These are phyloP conservation scores for Taxidea taxus DNA, from an alignment of 2,113 vertebrate genomes.

Conservation along the genomic window DNA sequence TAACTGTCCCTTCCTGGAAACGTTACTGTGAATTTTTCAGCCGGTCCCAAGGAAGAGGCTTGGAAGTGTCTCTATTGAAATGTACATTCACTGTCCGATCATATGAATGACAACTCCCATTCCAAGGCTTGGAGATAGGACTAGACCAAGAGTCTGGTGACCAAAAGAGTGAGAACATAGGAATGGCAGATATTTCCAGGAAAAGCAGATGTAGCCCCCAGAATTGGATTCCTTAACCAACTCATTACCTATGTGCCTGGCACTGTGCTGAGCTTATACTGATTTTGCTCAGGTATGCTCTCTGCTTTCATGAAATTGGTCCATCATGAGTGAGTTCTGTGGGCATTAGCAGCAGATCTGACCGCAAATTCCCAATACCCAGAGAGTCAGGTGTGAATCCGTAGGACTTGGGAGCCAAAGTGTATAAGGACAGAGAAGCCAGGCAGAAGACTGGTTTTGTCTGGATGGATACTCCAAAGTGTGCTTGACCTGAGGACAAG, in stretches of 20 bases:
- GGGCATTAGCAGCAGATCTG: neutral
- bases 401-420: neutral
- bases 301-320: neutral
- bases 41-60: neutral
- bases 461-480: neutral
- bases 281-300: neutral
- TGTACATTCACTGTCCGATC: neutral
- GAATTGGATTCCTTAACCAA: neutral
- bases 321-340: neutral
- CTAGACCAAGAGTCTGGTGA: neutral
- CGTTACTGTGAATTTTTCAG: neutral
- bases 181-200: neutral
- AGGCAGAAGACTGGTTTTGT: neutral
- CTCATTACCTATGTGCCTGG: neutral
- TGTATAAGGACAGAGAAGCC: neutral
- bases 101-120: neutral
- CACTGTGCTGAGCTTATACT: neutral
- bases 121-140: neutral
- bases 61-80: neutral
- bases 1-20: neutral
- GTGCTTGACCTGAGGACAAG: neutral
- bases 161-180: neutral
- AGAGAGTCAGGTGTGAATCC: too few species aligned
- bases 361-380: neutral
- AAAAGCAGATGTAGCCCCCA: neutral